A percentile compares a stretch with the other conserved stretches of the same genome.
Evolutionary conservation across 2,797 vertebrate genomes (phyloP).

Genomic region (Lophotriccus pileatus): DNA sequence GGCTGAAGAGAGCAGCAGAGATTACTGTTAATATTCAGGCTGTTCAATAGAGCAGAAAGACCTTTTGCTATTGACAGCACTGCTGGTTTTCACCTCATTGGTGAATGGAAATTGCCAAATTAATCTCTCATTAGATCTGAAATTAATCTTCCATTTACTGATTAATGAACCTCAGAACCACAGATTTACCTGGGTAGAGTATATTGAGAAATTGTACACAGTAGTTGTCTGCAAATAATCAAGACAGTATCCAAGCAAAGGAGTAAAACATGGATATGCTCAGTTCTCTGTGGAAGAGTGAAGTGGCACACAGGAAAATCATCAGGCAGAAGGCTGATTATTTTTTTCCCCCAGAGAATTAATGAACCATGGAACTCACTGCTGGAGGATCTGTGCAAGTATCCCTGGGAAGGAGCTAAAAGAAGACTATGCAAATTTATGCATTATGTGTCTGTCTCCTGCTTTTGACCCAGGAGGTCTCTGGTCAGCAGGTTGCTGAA

Average conservation of each 20-base stretch:
- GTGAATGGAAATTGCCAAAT: slow-evolving; percentile 33
- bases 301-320: background rate
- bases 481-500: rapidly evolving
- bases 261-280: background rate
- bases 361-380: background rate
- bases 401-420: background rate
- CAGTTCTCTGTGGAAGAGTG: background rate
- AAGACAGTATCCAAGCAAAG: background rate
- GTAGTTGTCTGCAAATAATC: background rate
- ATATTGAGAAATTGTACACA: background rate
- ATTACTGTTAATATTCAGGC: slow-evolving; percentile 33
- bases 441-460: background rate
- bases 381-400: background rate
- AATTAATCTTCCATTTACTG: slow-evolving; percentile 15
- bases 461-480: background rate
- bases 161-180: slow-evolving; percentile 22
- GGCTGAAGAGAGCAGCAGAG: slow-evolving; percentile 2
- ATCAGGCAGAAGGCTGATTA: background rate
- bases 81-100: slow-evolving; percentile 4
- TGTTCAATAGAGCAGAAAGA: slow-evolving; percentile 31
- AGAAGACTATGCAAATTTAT: background rate
- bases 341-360: background rate
- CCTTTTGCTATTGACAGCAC: background rate
- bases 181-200: background rate
- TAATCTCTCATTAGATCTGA: slow-evolving; percentile 36